phyloP scores from a whole-genome alignment of 2,888 invertebrate genomes.

The Sialis lutaria region DNA sequence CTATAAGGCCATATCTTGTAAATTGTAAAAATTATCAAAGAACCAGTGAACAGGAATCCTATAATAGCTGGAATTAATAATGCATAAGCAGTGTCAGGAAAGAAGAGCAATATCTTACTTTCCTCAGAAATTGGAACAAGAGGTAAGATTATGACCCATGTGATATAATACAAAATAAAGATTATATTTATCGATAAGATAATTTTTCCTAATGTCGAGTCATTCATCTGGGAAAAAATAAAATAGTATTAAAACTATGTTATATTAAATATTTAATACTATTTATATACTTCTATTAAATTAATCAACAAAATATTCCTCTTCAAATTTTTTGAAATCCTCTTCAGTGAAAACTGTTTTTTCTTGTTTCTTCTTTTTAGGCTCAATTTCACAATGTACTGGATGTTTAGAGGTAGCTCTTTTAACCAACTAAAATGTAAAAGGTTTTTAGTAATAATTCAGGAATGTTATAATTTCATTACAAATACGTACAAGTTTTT shows the following conservation, averaged over 20 bases:
- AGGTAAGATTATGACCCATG: conserved; percentile 51
- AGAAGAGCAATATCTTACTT: conserved; percentile 22
- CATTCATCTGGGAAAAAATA: conserved; percentile 14
- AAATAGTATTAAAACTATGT: not conserved
- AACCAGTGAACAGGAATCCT: conserved; percentile 46
- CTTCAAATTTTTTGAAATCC: conserved; percentile 47
- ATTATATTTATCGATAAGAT: conserved; percentile 32
- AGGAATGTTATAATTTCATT: no score
- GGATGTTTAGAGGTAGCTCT: no score
- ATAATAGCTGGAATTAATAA: conserved; percentile 38
- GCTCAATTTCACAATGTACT: no score
- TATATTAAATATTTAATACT: not conserved
- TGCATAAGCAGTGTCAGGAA: conserved; percentile 38
- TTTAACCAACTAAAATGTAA: no score
- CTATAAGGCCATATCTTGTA: conserved; percentile 28
- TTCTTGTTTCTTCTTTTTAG: conserved; percentile 26
- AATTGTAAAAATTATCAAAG: conserved; percentile 41
- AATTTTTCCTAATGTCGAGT: conserved; percentile 38
- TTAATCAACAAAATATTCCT: conserved; percentile 38
- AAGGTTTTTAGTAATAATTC: no score
- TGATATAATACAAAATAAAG: conserved; percentile 36
- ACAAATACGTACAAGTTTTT: no score
- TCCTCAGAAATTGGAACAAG: conserved; percentile 45
- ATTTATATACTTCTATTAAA: not conserved
- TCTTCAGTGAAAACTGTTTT: conserved; percentile 52